Evolutionary conservation across 2,797 vertebrate genomes (phyloP), one percentile per base, ranked within the genome.

Genomic region (Orientallactaga sibirica): DNA sequence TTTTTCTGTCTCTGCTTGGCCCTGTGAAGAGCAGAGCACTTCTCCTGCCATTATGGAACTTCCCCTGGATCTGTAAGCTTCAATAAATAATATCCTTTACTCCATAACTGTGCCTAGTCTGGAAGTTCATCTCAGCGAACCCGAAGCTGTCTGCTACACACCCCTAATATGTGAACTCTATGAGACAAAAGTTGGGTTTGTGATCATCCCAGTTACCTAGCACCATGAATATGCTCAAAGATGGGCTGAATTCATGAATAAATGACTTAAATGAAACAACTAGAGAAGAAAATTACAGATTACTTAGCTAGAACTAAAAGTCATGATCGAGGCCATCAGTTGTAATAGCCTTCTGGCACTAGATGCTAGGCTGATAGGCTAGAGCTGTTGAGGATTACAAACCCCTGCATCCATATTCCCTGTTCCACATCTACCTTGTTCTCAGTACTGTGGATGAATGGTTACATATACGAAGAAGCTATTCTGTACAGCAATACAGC

Each of bases 281-380:
- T 41, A 58, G n/a, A 76, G 5, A 93, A 91, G 22, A 83, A 93
- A 95, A 16, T 67, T 89, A 27, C 61, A 64, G 88, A 75, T 92
- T 71, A 78, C 5, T 78, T 22, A 58, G 33, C 19, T 52, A 10
- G 12, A 93, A 91, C 55, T 68, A 29, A 95, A 94, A 94, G 27
- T 14, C 18, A 91, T 86, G 76, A 67, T 4, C 33, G 27, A 89
- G 25, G 27, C 37, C 24, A 77, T 37, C 16, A 37, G 37, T 61
- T 78, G n/a, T 43, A 7, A 68, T 94, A 76, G 64, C 14, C 80
- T 37, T 86, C 85, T 73, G 37, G 29, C 33, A 78, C 10, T 37
- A 48, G 27, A 14, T 58, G 4, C n/a, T 43, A 74, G 16, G 24
- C 27, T 87, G 7, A 89, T 16, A 77, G 41, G 22, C 41, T 73